Evolutionary conservation across 2,113 vertebrate species (phyloP).

Genomic region (Ammospiza caudacuta): DNA sequence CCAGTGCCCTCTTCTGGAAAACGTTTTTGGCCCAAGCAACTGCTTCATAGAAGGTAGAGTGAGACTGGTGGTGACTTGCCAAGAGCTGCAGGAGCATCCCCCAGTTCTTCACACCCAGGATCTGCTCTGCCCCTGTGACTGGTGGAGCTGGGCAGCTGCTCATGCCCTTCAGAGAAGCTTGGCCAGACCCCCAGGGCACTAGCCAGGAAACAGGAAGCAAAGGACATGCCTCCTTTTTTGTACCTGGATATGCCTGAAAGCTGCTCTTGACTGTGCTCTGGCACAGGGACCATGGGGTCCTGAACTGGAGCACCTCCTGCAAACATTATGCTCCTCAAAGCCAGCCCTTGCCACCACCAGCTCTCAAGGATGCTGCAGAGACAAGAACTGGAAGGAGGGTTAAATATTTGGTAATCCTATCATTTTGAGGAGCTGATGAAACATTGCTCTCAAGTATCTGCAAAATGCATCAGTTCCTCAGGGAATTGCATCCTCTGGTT

Average conservation of each 20-base stretch:
- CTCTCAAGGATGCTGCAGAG: neutral
- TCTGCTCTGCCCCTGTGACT: neutral
- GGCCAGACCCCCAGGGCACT: neutral
- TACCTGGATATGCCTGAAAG: neutral
- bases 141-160: neutral
- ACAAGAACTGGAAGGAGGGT: neutral
- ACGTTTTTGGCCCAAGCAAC: neutral
- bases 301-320: neutral
- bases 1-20: constrained; percentile 70
- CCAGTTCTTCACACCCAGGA: neutral
- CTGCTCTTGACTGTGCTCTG: neutral
- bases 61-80: neutral
- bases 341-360: neutral
- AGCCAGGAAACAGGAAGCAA: neutral
- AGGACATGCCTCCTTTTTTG: neutral
- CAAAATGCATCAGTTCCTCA: neutral
- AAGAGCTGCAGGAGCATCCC: neutral
- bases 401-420: neutral
- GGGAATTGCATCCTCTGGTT: neutral
- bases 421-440: neutral
- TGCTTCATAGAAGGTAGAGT: neutral
- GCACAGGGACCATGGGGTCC: neutral
- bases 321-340: neutral
- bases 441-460: neutral
- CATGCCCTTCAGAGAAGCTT: neutral